These are phyloP conservation scores for Octopus bimaculoides DNA, from an alignment of 1,140 invertebrate species.

Conservation along the genomic window DNA sequence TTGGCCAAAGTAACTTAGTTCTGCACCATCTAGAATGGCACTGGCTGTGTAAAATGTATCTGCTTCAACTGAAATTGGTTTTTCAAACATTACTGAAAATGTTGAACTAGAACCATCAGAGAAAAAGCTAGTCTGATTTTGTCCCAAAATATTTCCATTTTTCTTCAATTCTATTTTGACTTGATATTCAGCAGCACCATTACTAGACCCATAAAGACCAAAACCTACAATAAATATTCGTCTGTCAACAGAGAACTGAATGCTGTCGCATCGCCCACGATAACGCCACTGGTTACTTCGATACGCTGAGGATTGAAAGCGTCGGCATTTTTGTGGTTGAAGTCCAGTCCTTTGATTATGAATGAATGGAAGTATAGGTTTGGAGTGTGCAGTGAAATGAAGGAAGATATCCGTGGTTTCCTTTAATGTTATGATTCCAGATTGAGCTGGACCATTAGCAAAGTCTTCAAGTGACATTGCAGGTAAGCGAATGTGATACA, in stretches of 20 bases:
- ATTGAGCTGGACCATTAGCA: constrained; percentile 72
- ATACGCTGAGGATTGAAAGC: constrained; percentile 94
- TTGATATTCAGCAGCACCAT: constrained; percentile 77
- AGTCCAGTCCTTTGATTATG: constrained; percentile 78
- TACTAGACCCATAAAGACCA: constrained; percentile 82
- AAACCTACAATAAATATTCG: constrained; percentile 83
- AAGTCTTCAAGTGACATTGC: constrained; percentile 85
- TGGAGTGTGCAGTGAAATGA: constrained; percentile 71
- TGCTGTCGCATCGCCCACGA: constrained; percentile 79
- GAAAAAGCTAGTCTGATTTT: constrained; percentile 73
- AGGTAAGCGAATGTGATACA: constrained; percentile 77
- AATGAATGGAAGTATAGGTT: constrained; percentile 79
- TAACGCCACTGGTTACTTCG: constrained; percentile 94
- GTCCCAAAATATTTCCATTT: constrained; percentile 72
- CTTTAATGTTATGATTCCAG: constrained; percentile 70
- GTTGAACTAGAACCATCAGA: constrained; percentile 77
- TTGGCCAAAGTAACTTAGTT: constrained; percentile 87
- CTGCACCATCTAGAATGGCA: constrained; percentile 76
- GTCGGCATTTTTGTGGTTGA: constrained; percentile 85
- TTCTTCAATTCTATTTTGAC: constrained; percentile 76
- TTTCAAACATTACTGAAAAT: constrained; percentile 82
- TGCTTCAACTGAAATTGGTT: constrained; percentile 77
- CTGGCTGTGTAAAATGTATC: constrained; percentile 84
- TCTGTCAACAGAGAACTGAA: constrained; percentile 79
- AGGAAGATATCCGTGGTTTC: constrained; percentile 79